Evolutionary conservation across 2,113 vertebrate genomes (phyloP).

Genomic region (Macheiramphus alcinus): DNA sequence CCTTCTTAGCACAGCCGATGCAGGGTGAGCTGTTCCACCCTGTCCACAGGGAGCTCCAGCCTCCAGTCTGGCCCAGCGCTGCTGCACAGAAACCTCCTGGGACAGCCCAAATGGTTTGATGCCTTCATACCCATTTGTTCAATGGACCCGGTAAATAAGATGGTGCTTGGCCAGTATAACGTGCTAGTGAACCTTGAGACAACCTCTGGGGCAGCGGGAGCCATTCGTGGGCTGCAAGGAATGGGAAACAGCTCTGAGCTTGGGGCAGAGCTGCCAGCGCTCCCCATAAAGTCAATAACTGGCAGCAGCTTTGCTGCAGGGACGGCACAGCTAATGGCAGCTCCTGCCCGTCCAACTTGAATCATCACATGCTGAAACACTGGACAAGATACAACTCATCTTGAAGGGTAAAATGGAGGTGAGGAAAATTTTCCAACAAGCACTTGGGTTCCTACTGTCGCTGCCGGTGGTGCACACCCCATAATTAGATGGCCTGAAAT

Average conservation of each 20-base stretch:
- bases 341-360: not conserved
- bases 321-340: not conserved
- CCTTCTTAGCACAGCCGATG: too few relatives aligned
- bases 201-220: accelerated
- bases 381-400: not conserved
- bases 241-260: not conserved
- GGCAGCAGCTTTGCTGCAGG: not conserved
- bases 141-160: accelerated
- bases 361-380: not conserved
- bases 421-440: not conserved
- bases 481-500: not conserved
- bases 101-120: not conserved
- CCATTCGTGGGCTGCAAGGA: not conserved
- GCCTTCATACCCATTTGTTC: not conserved
- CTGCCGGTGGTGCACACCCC: accelerated
- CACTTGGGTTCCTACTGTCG: not conserved
- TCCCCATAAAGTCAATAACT: not conserved
- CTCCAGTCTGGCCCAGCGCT: not conserved
- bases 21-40: not conserved
- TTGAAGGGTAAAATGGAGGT: not conserved
- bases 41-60: not conserved
- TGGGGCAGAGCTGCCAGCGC: accelerated
- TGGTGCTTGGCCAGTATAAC: not conserved
- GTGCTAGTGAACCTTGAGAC: accelerated
- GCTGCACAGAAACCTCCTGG: not conserved